Percentiles rank a stretch among this genome's conserved stretches.
phyloP scores from a whole-genome alignment of 2,888 invertebrate genomes.

The Chrysopilus asiliformis region DNA sequence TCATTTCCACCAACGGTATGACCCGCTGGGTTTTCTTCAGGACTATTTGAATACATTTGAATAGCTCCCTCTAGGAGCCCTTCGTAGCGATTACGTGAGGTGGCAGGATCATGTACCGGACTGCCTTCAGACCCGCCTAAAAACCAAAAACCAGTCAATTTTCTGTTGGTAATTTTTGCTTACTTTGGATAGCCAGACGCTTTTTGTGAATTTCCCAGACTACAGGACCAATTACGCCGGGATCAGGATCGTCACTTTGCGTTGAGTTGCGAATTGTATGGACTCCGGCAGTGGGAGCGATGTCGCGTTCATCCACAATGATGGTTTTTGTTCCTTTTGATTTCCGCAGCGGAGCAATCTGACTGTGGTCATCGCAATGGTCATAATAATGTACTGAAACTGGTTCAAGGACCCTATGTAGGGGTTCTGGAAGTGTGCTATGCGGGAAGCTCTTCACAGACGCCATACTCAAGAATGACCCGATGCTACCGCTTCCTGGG shows the following conservation, averaged over 20 bases:
- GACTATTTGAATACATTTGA: constrained; percentile 33
- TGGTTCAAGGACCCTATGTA: constrained; percentile 65
- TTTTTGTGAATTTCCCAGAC: constrained; percentile 73
- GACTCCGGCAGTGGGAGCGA: background rate
- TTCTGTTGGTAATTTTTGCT: too few relatives aligned
- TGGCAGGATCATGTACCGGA: constrained; percentile 31
- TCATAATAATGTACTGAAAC: constrained; percentile 61
- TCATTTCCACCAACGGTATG: constrained; percentile 16
- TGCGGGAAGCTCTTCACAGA: constrained; percentile 75
- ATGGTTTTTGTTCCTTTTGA: constrained; percentile 20
- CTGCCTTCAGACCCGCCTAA: constrained; percentile 19
- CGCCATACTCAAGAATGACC: constrained; percentile 75
- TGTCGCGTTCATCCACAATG: constrained; percentile 1
- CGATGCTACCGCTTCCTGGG: constrained; percentile 45
- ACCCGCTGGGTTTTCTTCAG: constrained; percentile 29
- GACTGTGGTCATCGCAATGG: constrained; percentile 28
- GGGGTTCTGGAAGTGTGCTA: constrained; percentile 59
- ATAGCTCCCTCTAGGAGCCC: constrained; percentile 35
- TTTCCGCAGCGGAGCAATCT: constrained; percentile 19
- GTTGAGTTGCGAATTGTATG: constrained; percentile 32
- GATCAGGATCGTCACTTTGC: constrained; percentile 64
- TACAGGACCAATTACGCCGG: constrained; percentile 69
- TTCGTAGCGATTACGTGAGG: constrained; percentile 32
- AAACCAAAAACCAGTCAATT: constrained; percentile 12
- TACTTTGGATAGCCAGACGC: constrained; percentile 39